Evolutionary conservation across 2,797 vertebrate species (phyloP), one percentile per base, ranked within the genome.

Genomic region (Hylomyscus alleni): DNA sequence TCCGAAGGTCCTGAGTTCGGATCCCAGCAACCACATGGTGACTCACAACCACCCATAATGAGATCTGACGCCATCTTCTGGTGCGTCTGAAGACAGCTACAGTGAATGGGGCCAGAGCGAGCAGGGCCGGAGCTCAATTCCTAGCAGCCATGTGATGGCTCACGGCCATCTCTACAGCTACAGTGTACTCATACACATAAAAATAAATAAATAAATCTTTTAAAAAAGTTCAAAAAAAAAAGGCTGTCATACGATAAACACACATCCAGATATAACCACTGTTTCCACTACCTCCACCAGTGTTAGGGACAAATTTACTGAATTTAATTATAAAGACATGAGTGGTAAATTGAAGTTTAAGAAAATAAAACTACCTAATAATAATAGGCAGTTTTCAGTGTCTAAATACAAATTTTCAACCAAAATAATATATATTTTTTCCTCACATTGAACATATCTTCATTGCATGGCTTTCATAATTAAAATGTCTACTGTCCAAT

Each of bases 281-380:
- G 54, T 54, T 90, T 90, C 29, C 17, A 52, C 44, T 6, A 67
- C 5, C 60, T 50, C 40, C 22, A 84, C 84, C 60, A 94, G 76
- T 89, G 13, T 44, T 69, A 95, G 1, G 60, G 29, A 73, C 5
- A 72, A 40, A 72, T 37, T 40, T 54, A 73, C n/a, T 75, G 24
- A 44, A 75, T 92, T 86, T 89, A 86, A 84, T 17, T 92, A 37
- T 60, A 86, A 89, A 89, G 15, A 86, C 83, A 75, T 24, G 20
- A 88, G 73, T 72, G 89, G 44, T 82, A 88, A 90, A 82, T 31
- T 93, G 5, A 92, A 89, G 91, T 94, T 54, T 65, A 87, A 95
- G 62, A 92, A 82, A 72, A 90, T 80, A 80, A 92, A 95, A 84
- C 52, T 37, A 87, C 6, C 19, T 67, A 84, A 20, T 84, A 82